Conservation (phyloP, 2,797 vertebrate species). For the Sebastes oblongus region DNA sequence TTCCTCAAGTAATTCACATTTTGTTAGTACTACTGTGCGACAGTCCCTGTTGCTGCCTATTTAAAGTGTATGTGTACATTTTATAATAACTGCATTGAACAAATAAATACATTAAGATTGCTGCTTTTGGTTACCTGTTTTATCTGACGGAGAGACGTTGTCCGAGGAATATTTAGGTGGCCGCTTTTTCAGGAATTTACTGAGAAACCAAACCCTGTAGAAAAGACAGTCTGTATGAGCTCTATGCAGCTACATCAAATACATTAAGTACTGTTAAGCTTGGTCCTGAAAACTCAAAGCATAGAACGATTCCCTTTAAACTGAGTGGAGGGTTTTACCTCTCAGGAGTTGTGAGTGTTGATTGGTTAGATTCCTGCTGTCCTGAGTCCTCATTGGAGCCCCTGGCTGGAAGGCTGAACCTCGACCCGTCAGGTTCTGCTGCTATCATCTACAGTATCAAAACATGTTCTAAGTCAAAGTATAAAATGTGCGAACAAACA, state of each 20-base stretch:
- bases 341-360: conserved; percentile 71
- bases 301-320: not conserved
- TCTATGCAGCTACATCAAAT: not conserved
- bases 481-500: not conserved
- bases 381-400: conserved; percentile 51
- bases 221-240: conserved; percentile 14
- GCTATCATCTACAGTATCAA: conserved; percentile 32
- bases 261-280: not conserved
- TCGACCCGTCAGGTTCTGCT: conserved; percentile 68
- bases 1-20: not conserved
- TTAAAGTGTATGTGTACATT: not conserved
- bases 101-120: not conserved
- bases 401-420: conserved; percentile 68
- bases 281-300: not conserved
- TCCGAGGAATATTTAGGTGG: conserved; percentile 61
- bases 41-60: not conserved
- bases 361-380: conserved; percentile 12
- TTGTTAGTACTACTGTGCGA: not conserved
- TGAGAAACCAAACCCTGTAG: conserved; percentile 74
- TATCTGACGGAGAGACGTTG: conserved; percentile 66
- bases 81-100: not conserved
- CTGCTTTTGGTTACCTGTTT: conserved; percentile 53
- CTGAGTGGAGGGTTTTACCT: conserved; percentile 47
- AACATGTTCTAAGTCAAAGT: not conserved
- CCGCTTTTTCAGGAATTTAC: conserved; percentile 73